Percentiles rank a stretch among this genome's conserved stretches.
These are phyloP conservation scores for Corydoras maculifer DNA, from an alignment of 2,113 vertebrate genomes.

Conservation along the genomic window DNA sequence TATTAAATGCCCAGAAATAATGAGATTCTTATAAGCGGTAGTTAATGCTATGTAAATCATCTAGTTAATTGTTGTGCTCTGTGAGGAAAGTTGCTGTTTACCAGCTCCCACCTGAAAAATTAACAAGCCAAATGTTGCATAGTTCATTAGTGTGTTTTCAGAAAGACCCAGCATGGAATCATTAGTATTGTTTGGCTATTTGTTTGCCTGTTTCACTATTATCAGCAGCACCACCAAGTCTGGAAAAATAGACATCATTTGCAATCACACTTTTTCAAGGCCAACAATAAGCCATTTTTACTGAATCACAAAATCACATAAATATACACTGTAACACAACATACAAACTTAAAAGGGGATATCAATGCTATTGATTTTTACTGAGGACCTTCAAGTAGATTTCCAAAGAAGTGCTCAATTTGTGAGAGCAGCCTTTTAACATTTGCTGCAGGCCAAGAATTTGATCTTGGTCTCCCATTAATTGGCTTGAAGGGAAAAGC, in stretches of 20 bases:
- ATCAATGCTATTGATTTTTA: constrained; percentile 61
- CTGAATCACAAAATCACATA: constrained; percentile 53
- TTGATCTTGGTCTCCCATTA: constrained; percentile 60
- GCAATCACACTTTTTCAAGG: constrained; percentile 21
- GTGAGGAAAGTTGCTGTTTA: not conserved
- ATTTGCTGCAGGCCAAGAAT: constrained; percentile 50
- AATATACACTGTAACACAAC: constrained; percentile 46
- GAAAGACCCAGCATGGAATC: constrained; percentile 42
- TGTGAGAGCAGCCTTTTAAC: constrained; percentile 48
- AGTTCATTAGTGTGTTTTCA: constrained; percentile 52
- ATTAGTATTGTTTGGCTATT: constrained; percentile 43
- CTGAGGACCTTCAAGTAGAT: constrained; percentile 54
- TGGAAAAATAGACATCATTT: constrained; percentile 43
- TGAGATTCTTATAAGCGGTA: constrained; percentile 8
- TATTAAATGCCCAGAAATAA: constrained; percentile 21
- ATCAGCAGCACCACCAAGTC: constrained; percentile 22
- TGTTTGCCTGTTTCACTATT: constrained; percentile 25
- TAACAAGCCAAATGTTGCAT: constrained; percentile 47
- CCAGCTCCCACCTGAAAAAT: constrained; percentile 36
- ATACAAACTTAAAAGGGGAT: constrained; percentile 62
- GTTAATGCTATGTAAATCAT: not conserved
- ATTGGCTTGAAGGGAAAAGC: constrained; percentile 62
- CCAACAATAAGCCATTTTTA: constrained; percentile 35
- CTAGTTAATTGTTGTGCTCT: constrained; percentile 23
- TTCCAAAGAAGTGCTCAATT: constrained; percentile 53